These are phyloP conservation scores for Gadopsis bispinosus DNA, from an alignment of 2,797 vertebrate species.

Conservation along the genomic window DNA sequence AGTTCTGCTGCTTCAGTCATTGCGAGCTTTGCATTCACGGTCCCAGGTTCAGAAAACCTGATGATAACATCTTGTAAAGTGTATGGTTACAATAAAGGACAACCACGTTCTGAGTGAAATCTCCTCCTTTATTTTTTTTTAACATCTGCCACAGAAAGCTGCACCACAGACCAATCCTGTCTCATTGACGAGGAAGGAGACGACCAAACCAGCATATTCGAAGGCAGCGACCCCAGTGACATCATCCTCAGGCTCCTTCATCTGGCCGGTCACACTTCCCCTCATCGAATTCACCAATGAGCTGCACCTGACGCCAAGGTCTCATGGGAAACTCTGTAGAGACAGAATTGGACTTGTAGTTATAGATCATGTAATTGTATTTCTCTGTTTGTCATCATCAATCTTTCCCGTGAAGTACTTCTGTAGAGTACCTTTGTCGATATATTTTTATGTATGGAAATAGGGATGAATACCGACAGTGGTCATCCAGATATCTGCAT, in stretches of 20 bases:
- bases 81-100: not conserved
- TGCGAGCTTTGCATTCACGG: conserved; percentile 17
- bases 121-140: not conserved
- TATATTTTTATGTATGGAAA: conserved; percentile 79
- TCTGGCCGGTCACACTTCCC: conserved; percentile 69
- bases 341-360: conserved; percentile 51
- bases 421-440: conserved; percentile 74
- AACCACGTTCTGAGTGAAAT: not conserved
- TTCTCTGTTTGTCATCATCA: conserved; percentile 43
- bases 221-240: conserved; percentile 72
- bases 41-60: conserved; percentile 11
- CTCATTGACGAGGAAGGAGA: conserved; percentile 75
- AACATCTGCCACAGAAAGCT: conserved; percentile 59
- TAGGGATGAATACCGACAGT: conserved; percentile 54
- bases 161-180: conserved; percentile 77
- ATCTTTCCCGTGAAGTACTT: conserved; percentile 68
- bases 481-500: conserved; percentile 72
- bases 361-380: conserved; percentile 55
- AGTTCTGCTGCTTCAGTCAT: not conserved
- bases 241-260: conserved; percentile 82
- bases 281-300: conserved; percentile 79
- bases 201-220: conserved; percentile 61
- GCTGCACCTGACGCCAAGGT: conserved; percentile 22
- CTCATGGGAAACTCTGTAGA: conserved; percentile 12
- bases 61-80: conserved; percentile 52